Conservation (phyloP, 2,113 vertebrate genomes). For the Tor tambroides region DNA sequence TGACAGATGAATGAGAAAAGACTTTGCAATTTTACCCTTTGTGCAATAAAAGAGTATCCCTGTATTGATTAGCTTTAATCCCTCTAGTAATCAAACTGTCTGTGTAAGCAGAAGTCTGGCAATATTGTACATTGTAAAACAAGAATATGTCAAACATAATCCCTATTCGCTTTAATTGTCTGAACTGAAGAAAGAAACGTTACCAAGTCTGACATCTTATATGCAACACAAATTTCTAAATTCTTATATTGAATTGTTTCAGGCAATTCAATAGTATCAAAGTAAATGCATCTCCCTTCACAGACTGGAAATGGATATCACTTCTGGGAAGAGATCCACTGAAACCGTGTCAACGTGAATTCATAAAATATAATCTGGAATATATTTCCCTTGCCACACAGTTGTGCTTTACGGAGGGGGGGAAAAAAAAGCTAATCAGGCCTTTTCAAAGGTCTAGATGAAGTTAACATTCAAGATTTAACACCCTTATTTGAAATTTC, state of each 20-base stretch:
- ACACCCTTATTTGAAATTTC: background rate
- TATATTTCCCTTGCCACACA: background rate
- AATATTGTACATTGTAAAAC: background rate
- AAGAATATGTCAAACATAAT: background rate
- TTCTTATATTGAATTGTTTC: background rate
- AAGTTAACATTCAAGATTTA: slow-evolving; percentile 24
- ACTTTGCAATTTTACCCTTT: background rate
- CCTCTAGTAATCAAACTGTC: background rate
- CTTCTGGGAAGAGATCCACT: background rate
- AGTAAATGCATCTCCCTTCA: background rate
- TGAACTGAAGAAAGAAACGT: background rate
- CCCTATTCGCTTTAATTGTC: background rate
- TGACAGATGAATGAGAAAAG: background rate
- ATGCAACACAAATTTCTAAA: background rate
- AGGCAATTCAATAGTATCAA: background rate
- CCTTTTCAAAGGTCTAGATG: slow-evolving; percentile 36
- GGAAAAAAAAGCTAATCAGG: background rate
- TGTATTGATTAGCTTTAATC: slow-evolving; percentile 5
- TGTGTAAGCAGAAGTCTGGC: background rate
- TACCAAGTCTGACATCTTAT: background rate
- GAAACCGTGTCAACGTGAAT: background rate
- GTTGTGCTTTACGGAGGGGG: background rate
- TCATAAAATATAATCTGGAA: slow-evolving; percentile 9
- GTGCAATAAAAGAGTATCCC: slow-evolving; percentile 8
- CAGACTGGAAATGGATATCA: background rate